Evolutionary conservation across 2,113 vertebrate species (phyloP).

Genomic region (Gila orcuttii): DNA sequence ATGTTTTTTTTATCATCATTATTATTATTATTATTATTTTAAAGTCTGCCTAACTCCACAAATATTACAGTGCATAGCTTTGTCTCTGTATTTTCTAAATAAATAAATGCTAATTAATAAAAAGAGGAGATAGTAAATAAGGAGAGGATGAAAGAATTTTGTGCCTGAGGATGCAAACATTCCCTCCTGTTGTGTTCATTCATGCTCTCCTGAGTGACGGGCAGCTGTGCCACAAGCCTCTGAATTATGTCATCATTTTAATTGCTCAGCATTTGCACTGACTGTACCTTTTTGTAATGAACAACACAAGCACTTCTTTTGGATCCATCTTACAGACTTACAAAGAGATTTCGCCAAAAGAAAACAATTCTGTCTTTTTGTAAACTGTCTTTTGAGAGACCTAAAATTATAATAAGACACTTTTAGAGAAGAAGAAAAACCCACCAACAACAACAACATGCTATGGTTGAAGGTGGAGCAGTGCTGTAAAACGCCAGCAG

Average conservation of each 20-base stretch:
- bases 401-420: background rate
- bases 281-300: too few relatives aligned
- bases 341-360: background rate
- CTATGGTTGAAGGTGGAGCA: slow-evolving; percentile 17
- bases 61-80: background rate
- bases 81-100: background rate
- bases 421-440: background rate
- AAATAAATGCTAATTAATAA: background rate
- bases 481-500: slow-evolving; percentile 65
- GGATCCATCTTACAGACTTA: too few relatives aligned
- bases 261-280: background rate
- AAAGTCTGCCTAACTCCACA: background rate
- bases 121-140: background rate
- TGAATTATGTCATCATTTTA: background rate
- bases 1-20: too few relatives aligned
- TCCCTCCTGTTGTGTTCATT: slow-evolving; percentile 57
- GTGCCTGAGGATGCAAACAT: slow-evolving; percentile 73
- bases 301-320: too few relatives aligned
- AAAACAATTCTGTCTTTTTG: background rate
- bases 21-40: too few relatives aligned
- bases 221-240: background rate
- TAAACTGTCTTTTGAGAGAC: background rate
- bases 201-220: slow-evolving; percentile 35
- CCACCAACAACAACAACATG: background rate
- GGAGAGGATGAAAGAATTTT: slow-evolving; percentile 72